Base-by-base conservation (phyloP, 2,113 vertebrate species). In the Thalassoma bifasciatum region DNA sequence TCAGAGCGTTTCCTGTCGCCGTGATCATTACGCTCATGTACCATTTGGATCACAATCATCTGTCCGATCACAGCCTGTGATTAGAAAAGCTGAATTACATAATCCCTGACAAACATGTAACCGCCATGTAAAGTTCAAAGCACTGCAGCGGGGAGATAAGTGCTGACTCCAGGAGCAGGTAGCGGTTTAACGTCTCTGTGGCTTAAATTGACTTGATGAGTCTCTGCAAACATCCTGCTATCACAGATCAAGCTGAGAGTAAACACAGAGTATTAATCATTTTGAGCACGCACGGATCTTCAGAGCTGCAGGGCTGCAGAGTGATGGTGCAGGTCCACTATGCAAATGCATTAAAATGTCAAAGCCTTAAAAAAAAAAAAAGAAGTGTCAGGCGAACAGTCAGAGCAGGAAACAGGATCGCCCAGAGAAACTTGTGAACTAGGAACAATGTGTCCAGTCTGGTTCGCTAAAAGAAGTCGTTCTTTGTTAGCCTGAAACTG, bases 401-500 rank as follows among this genome's bases (percentile, higher is more conserved):
- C 14, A 6, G n/a, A 24, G 49, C 3, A 0, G 23, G 40, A 47
- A 81, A 61, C 19, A 3, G 30, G 56, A 65, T 44, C 59, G 36
- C 60, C 38, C n/a, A 14, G 76, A 36, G 49, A 73, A 72, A 66
- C 36, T 12, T 2, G 47, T 65, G 52, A 79, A 75, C 63, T 72
- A 19, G 1, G 37, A 72, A 81, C 64, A 68, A 80, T 22, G 72
- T n/a, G 38, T 49, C 66, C 58, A 21, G 57, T 60, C 60, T 65
- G 66, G 40, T 50, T 47, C 8, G 42, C 63, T 30, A 4, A 66
- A 51, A 77, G 66, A 77, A 77, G 17, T 30, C 16, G 11, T 16
- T 58, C 57, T 59, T 65, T 75, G 77, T 77, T 8, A 8, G 19
- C 59, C 11, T n/a, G 79, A 76, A 74, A 71, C 61, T 24, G 7